These are phyloP conservation scores for Collichthys lucidus DNA, from an alignment of 2,113 vertebrate species.

Conservation along the genomic window DNA sequence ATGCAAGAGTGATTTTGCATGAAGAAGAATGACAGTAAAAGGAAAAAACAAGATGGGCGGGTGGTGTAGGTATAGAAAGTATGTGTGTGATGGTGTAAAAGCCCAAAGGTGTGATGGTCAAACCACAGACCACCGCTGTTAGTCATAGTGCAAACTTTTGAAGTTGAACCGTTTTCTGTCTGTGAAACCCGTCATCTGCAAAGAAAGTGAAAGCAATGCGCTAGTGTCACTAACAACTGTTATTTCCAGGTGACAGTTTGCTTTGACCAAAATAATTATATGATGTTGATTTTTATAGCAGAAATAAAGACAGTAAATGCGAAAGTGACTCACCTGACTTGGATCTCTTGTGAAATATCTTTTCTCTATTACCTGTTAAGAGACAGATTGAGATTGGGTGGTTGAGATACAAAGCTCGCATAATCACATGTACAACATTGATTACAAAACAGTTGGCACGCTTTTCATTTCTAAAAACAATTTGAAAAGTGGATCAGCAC, in stretches of 20 bases:
- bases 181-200: constrained; percentile 91
- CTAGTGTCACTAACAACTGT: neutral
- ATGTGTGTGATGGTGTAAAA: neutral
- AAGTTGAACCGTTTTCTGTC: constrained; percentile 93
- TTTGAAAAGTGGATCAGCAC: no score
- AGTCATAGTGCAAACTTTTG: constrained; percentile 95
- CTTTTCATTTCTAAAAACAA: no score
- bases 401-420: neutral
- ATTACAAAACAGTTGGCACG: no score
- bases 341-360: constrained; percentile 94
- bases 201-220: constrained; percentile 42
- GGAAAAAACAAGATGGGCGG: neutral
- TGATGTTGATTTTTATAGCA: neutral
- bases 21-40: neutral
- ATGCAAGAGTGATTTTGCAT: neutral
- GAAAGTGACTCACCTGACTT: constrained; percentile 86
- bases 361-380: constrained; percentile 93
- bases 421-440: neutral
- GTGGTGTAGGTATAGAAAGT: neutral
- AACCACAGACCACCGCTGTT: constrained; percentile 50
- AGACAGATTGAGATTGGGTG: neutral
- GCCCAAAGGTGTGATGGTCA: neutral
- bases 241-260: neutral
- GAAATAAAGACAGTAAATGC: neutral
- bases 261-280: neutral